phyloP scores from a whole-genome alignment of 37 sponge, comb jelly and placozoan genomes.

The Haliclona indistincta region DNA sequence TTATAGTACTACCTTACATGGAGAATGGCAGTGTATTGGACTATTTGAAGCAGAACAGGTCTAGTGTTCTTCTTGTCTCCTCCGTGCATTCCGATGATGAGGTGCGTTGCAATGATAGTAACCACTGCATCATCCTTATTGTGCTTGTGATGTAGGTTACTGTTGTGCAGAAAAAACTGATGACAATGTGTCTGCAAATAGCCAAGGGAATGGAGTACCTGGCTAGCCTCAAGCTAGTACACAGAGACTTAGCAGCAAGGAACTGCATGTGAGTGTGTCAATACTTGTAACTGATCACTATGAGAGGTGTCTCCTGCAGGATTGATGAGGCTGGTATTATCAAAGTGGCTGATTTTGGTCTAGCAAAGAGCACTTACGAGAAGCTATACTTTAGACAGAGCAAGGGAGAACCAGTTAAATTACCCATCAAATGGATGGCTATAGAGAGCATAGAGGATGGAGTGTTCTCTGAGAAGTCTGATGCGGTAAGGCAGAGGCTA shows the following conservation, averaged over 20 bases:
- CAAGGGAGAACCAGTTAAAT: no score
- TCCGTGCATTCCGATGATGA: neutral
- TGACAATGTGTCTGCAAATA: constrained; percentile 15
- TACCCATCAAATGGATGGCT: no score
- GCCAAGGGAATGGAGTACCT: constrained; percentile 34
- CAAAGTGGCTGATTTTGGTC: no score
- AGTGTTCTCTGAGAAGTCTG: no score
- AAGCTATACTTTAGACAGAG: no score
- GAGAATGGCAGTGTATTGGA: neutral
- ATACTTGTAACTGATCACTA: no score
- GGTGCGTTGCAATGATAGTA: no score
- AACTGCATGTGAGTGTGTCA: constrained; percentile 49
- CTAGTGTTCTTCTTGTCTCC: neutral
- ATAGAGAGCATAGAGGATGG: no score
- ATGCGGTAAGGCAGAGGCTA: no score
- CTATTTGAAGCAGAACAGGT: neutral
- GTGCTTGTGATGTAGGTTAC: neutral
- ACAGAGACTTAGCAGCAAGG: constrained; percentile 39
- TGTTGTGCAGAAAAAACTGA: neutral
- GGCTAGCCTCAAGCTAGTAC: constrained; percentile 8
- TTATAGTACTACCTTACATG: constrained; percentile 8
- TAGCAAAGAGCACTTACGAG: no score
- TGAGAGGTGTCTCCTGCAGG: no score
- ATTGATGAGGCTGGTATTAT: no score
- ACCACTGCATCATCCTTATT: neutral